Base-by-base conservation (phyloP, 2,113 vertebrate species). In the Caloenas nicobarica region DNA sequence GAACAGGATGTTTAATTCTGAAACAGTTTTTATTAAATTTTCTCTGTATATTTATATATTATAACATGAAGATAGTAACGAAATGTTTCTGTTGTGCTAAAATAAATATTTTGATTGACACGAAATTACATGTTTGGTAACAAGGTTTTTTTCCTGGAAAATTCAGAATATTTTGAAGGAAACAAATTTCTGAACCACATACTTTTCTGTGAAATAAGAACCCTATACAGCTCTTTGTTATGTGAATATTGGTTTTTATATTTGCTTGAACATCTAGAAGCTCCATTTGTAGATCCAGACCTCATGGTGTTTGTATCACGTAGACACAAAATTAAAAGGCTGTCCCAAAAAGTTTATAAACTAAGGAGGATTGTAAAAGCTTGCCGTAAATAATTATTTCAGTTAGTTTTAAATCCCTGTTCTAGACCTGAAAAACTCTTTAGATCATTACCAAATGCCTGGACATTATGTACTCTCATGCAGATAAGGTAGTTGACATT, bases 281-380 rank as follows among this genome's bases (percentile, higher is more conserved):
- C 58, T 82, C 9, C 23, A 58, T 70, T 66, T 73, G 6, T 60
- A 88, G 57, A 85, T 70, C 5, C 17, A 70, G 64, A 66, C 12
- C 3, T 76, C 16, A 23, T 11, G 16, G 9, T 29, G 17, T 64
- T 88, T 74, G 16, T 84, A 33, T 48, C 8, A 16, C 0, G 0
- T 53, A 72, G 42, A 42, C 18, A n/a, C 11, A 77, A 73, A 91
- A 73, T 23, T 61, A 92, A 57, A 90, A 56, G 21, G 7, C 28
- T 72, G 13, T 66, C 56, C 48, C 19, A 2, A 62, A 46, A 78
- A 46, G 8, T 77, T 82, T 68, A 56, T 57, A 72, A 69, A 9
- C 44, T 65, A 57, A 82, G 58, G 29, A 57, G 11, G 11, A 58
- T 3, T 87, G 57, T 88, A 88, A 89, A 77, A 77, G 10, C 10